phyloP scores from a whole-genome alignment of 1,140 invertebrate genomes.

The Microplitis demolitor region DNA sequence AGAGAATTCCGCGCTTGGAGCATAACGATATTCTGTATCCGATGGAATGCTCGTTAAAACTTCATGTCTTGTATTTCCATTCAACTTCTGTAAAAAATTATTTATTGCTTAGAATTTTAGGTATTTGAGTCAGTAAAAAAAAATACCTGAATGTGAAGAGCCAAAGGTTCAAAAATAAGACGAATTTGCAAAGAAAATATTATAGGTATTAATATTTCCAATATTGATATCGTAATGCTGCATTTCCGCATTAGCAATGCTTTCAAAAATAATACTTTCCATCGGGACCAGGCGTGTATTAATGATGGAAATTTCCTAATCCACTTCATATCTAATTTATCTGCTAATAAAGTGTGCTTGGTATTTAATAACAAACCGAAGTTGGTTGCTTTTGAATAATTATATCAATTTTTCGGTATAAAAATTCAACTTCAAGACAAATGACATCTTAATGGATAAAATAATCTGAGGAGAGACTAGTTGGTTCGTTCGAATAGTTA shows the following conservation, averaged over 20 bases:
- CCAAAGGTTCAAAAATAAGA: slow-evolving; percentile 34
- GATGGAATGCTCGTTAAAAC: slow-evolving; percentile 24
- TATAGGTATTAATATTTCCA: slow-evolving; percentile 34
- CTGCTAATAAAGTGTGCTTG: too few relatives aligned
- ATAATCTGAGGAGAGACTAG: neutral
- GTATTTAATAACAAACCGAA: too few relatives aligned
- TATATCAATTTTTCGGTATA: too few relatives aligned
- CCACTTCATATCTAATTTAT: too few relatives aligned
- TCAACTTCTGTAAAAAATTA: slow-evolving; percentile 18
- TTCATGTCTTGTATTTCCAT: slow-evolving; percentile 16
- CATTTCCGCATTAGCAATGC: slow-evolving; percentile 32
- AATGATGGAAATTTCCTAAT: neutral
- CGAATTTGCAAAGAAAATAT: slow-evolving; percentile 36
- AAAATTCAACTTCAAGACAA: too few relatives aligned
- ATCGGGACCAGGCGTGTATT: neutral
- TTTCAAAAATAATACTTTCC: slow-evolving; percentile 35
- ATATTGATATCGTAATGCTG: slow-evolving; percentile 18
- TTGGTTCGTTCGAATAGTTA: too few relatives aligned
- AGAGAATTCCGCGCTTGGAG: slow-evolving; percentile 28
- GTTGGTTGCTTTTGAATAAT: too few relatives aligned
- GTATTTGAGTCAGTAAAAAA: neutral
- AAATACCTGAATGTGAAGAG: slow-evolving; percentile 17
- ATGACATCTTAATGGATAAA: neutral
- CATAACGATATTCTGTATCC: slow-evolving; percentile 31
- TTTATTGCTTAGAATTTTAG: neutral